Conservation (phyloP, 2,113 vertebrate species). For the Vulpes lagopus region DNA sequence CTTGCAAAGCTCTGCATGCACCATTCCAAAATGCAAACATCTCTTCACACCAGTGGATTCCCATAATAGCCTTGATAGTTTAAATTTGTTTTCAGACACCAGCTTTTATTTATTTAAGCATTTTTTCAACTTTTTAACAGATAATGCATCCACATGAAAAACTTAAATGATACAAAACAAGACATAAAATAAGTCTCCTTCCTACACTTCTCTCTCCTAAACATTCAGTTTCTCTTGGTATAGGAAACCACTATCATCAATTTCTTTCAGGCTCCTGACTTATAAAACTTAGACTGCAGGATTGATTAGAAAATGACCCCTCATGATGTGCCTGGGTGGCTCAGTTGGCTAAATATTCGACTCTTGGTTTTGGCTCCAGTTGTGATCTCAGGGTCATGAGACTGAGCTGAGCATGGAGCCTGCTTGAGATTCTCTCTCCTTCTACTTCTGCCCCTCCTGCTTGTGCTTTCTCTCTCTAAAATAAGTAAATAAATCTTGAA, state of each 20-base stretch:
- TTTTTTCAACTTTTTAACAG: neutral
- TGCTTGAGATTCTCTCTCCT: neutral
- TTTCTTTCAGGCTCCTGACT: neutral
- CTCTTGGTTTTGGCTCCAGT: neutral
- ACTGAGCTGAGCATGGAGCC: neutral
- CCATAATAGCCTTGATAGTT: neutral
- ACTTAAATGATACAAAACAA: neutral
- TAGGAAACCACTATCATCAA: neutral
- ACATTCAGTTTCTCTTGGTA: neutral
- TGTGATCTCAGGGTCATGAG: neutral
- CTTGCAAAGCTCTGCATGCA: neutral
- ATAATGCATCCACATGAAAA: neutral
- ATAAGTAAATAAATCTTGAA: neutral
- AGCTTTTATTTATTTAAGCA: conserved; percentile 39
- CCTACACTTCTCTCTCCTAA: neutral
- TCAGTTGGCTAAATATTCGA: neutral
- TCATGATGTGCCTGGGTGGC: neutral
- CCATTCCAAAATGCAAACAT: neutral
- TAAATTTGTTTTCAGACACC: neutral
- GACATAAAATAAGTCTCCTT: neutral
- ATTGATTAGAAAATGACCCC: neutral
- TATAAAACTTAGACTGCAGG: neutral
- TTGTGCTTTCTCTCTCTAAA: neutral
- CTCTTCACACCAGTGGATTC: neutral
- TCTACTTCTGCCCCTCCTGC: neutral